Conservation (phyloP, 2,888 invertebrate genomes). For the Euphydryas editha region DNA sequence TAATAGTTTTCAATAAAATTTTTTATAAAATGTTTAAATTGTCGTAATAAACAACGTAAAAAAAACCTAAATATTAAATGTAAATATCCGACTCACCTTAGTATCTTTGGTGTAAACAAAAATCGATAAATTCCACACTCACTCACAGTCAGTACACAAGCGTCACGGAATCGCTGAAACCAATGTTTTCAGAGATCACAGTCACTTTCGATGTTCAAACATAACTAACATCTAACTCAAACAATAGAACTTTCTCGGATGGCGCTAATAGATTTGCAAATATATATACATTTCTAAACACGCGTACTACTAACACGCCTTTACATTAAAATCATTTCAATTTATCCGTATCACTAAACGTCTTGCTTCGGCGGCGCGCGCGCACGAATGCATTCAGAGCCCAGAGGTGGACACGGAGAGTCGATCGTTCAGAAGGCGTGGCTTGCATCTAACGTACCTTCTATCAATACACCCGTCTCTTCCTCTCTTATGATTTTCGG, state of each 20-base stretch:
- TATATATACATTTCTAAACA: slow-evolving; percentile 14
- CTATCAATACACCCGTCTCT: slow-evolving; percentile 66
- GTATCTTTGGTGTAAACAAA: slow-evolving; percentile 69
- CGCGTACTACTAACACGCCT: slow-evolving; percentile 8
- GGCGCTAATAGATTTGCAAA: background rate
- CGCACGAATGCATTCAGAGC: slow-evolving; percentile 73
- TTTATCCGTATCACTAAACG: slow-evolving; percentile 53
- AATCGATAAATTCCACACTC: slow-evolving; percentile 66
- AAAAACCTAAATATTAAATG: background rate
- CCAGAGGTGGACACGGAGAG: slow-evolving; percentile 73
- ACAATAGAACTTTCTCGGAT: slow-evolving; percentile 43
- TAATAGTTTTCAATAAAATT: background rate
- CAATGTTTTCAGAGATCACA: slow-evolving; percentile 75
- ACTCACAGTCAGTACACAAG: slow-evolving; percentile 51
- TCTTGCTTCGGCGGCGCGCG: slow-evolving; percentile 73
- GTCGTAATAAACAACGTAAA: too few species aligned
- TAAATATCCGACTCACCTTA: slow-evolving; percentile 63
- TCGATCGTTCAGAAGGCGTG: slow-evolving; percentile 71
- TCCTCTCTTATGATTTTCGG: slow-evolving; percentile 38
- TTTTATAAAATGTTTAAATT: too few species aligned
- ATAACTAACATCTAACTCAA: slow-evolving; percentile 71
- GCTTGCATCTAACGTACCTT: slow-evolving; percentile 79
- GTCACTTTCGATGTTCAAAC: slow-evolving; percentile 73
- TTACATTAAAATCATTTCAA: slow-evolving; percentile 3
- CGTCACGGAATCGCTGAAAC: slow-evolving; percentile 44